Conservation (phyloP, 2,888 invertebrate species). For the Agonopterix subpropinquella region DNA sequence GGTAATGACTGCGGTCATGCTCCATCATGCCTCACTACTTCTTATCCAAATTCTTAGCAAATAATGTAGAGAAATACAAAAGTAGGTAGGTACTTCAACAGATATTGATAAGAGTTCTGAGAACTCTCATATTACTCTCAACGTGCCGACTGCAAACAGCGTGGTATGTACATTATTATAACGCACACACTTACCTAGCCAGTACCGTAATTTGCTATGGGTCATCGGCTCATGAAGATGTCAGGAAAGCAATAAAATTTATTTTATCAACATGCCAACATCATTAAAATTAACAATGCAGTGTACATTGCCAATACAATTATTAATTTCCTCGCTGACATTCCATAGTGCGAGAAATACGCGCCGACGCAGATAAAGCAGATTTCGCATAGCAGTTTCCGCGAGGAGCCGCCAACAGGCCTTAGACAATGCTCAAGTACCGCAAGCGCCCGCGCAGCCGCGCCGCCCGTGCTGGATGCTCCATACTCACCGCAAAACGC, state of each 20-base stretch:
- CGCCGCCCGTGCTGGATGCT: conserved; percentile 1
- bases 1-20: conserved; percentile 7
- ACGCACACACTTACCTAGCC: conserved; percentile 28
- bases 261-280: conserved; percentile 37
- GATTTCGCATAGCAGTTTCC: conserved; percentile 9
- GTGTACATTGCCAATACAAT: conserved; percentile 24
- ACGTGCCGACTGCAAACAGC: neutral
- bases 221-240: conserved; percentile 64
- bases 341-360: conserved; percentile 9
- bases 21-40: conserved; percentile 1
- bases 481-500: conserved; percentile 12
- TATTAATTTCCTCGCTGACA: conserved; percentile 19
- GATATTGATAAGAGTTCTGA: conserved; percentile 21
- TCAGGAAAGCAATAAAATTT: conserved; percentile 53
- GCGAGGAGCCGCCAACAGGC: conserved; percentile 15
- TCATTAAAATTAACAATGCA: conserved; percentile 43
- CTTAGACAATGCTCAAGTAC: conserved; percentile 25
- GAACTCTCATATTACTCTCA: conserved; percentile 19
- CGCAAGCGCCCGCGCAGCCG: conserved; percentile 14
- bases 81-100: conserved; percentile 9
- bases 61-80: conserved; percentile 3
- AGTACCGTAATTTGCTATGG: conserved; percentile 60
- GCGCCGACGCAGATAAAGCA: neutral
- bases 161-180: conserved; percentile 31
- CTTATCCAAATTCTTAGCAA: neutral